phyloP scores from a whole-genome alignment of 2,888 invertebrate genomes.

The Trissonchulus latispiculum region DNA sequence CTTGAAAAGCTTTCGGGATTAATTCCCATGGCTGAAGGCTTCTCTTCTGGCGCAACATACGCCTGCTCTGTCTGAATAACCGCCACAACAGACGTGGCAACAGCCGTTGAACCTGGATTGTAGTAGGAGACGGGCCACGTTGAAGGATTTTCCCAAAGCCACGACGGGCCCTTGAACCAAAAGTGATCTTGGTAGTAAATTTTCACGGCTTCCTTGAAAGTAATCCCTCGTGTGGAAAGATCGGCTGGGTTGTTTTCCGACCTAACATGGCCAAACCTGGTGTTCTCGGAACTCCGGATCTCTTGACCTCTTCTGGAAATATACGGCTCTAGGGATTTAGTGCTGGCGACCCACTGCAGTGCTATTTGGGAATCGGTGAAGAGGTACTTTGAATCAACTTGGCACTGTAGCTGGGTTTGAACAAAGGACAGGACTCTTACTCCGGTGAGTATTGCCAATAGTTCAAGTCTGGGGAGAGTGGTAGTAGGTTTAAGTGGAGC shows the following conservation, averaged over 20 bases:
- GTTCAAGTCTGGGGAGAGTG: conserved; percentile 6
- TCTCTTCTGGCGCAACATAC: not conserved
- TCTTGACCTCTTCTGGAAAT: not conserved
- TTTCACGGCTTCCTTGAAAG: not conserved
- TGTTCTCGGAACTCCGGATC: not conserved
- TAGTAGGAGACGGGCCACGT: not conserved
- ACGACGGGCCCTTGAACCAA: not conserved
- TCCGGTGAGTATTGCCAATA: conserved; percentile 5
- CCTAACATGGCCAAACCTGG: not conserved
- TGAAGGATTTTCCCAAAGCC: not conserved
- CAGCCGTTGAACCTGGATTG: not conserved
- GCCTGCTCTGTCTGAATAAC: not conserved
- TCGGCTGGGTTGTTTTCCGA: not conserved
- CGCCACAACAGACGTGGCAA: not conserved
- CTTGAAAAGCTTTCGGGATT: not conserved
- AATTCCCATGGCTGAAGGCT: too few species aligned
- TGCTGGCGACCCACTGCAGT: not conserved
- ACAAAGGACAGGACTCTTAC: not conserved
- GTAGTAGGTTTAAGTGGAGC: not conserved
- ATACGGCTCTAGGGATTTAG: not conserved
- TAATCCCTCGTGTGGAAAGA: not conserved
- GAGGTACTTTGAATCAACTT: not conserved
- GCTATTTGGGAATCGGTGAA: conserved; percentile 10
- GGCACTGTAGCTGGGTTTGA: not conserved
- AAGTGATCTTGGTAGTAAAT: not conserved